Evolutionary conservation across 37 sponge, comb jelly and placozoan genomes (phyloP), one percentile per base, ranked within the genome.

Genomic region (Diacarnus erythraeanus): DNA sequence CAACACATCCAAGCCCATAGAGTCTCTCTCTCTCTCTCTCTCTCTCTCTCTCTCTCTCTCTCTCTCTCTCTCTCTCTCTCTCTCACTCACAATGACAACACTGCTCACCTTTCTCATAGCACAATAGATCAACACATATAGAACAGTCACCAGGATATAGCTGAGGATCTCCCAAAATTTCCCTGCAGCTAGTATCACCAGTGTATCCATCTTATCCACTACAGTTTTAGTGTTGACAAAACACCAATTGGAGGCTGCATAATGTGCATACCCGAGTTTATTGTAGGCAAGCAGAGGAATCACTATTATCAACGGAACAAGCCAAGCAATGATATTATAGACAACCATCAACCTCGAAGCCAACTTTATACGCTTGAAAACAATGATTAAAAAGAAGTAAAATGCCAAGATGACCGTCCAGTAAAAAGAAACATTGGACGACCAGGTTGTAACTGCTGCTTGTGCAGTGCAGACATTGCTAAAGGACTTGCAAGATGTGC

Each of bases 331-430:
- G 20, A 88, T 20, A 38, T 80, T 69, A 30, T 77, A 92, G 18
- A 74, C 40, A 3, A 76, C 42, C 43, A 90, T 71, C 34, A 90
- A 57, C 63, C 67, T 85, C 1, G 44, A 12, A 1, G 81, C 80
- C 22, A 80, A 25, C 0, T 39, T 34, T 12, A n/a, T 42, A 1
- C 73, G 63, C 15, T 81, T 43, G 38, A 64, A 71, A 29, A 88
- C 89, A 43, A 85, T 68, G 25, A 68, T 64, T 6, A 92, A 17
- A 38, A 68, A 80, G 34, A 92, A 78, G 72, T 88, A 70, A 43
- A 92, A 58, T 15, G 93, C 93, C 22, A 92, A 56, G 36, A 77
- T 74, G 10, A 79, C 15, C 3, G 89, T 92, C 86, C 86, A 88
- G 3, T 64, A 71, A 33, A 92, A 88, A 4, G 86, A 85, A 2